A percentile compares a stretch with the other conserved stretches of the same genome.
These are phyloP conservation scores for Euleptes europaea DNA, from an alignment of 2,113 vertebrate genomes.

Conservation along the genomic window DNA sequence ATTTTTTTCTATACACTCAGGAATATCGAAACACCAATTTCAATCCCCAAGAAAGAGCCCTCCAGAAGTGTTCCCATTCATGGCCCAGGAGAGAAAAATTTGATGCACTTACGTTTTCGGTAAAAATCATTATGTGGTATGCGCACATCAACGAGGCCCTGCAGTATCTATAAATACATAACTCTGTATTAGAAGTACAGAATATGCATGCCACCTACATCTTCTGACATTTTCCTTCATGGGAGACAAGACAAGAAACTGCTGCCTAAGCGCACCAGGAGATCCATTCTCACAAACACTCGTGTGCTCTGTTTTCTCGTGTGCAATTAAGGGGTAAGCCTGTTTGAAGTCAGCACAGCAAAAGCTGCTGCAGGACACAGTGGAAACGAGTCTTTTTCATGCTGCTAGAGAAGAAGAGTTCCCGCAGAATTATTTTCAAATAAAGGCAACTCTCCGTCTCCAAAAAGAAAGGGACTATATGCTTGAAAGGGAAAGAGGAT, in stretches of 20 bases:
- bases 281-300: too few species aligned
- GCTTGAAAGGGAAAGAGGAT: not conserved
- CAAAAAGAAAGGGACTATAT: too few species aligned
- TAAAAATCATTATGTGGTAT: constrained; percentile 92
- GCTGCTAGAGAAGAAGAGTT: not conserved
- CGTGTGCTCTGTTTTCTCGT: not conserved
- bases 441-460: not conserved
- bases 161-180: constrained; percentile 81
- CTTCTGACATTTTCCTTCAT: not conserved
- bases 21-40: not conserved
- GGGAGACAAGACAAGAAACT: not conserved
- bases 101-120: constrained; percentile 79
- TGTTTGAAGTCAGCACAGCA: not conserved
- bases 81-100: not conserved
- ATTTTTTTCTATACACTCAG: too few species aligned
- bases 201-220: not conserved
- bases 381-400: not conserved
- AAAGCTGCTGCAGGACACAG: not conserved
- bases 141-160: constrained; percentile 88
- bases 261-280: not conserved
- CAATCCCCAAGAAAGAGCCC: not conserved
- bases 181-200: constrained; percentile 25
- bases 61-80: not conserved
- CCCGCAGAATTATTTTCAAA: not conserved
- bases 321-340: not conserved